Conservation (phyloP, 1,140 invertebrate species). For the Achatina immaculata region DNA sequence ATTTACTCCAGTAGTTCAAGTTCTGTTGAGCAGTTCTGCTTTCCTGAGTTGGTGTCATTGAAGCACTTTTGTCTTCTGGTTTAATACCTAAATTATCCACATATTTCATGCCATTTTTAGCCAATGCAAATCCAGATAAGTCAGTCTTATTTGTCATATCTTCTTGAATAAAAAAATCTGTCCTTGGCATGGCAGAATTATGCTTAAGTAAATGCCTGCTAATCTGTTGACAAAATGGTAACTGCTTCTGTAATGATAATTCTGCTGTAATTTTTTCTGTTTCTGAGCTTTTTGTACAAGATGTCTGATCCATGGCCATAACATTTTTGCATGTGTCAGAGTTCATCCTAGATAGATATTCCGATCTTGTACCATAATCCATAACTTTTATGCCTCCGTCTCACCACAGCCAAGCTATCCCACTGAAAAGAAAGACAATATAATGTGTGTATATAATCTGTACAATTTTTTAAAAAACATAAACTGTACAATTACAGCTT, state of each 20-base stretch:
- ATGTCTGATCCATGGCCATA: not conserved
- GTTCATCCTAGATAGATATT: not conserved
- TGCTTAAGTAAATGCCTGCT: slow-evolving; percentile 65
- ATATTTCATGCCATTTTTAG: slow-evolving; percentile 14
- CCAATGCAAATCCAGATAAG: not conserved
- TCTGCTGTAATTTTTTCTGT: slow-evolving; percentile 44
- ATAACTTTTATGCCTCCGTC: not conserved
- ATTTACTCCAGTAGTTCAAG: no score
- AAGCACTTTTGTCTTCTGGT: not conserved
- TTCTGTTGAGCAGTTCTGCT: not conserved
- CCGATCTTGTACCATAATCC: no score
- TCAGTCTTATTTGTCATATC: slow-evolving; percentile 1
- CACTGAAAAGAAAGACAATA: slow-evolving; percentile 98
- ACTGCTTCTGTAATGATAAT: slow-evolving; percentile 60
- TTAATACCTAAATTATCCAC: not conserved
- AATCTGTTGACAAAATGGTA: slow-evolving; percentile 62
- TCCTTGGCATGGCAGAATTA: slow-evolving; percentile 52
- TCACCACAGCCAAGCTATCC: slow-evolving; percentile 72
- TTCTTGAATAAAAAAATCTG: slow-evolving; percentile 50
- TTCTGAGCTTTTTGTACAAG: not conserved
- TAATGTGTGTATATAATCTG: no score
- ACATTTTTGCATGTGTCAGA: slow-evolving; percentile 9
- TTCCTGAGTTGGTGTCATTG: not conserved
- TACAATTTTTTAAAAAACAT: no score
- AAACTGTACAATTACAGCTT: no score